Evolutionary conservation across 2,888 invertebrate species (phyloP), one percentile per base, ranked within the genome.

Genomic region (Strigamia maritima): DNA sequence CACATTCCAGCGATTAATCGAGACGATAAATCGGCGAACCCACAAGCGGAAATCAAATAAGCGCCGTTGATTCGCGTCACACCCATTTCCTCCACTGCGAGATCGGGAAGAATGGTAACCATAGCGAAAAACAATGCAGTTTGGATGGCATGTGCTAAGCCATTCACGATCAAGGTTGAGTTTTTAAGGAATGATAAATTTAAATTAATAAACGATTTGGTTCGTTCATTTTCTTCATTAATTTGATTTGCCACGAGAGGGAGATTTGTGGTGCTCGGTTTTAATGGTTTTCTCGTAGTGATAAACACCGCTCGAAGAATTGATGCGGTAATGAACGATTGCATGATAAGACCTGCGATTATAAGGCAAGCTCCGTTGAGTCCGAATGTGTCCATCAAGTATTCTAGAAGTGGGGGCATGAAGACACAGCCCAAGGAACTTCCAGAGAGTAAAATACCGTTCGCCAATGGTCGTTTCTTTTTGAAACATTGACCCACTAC

Each of bases 401-500:
- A 28, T 28, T 77, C 77, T 14, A 77, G 28, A 1, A 77, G 35
- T 7, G 77, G 77, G 6, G 77, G 60, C 16, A 77, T 26, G 49
- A 22, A 54, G 4, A 77, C 19, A 6, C 49, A 12, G 16, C 77
- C 77, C 12, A 77, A 8, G 12, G 60, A 12, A 12, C 60, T 14
- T 26, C 60, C 77, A 60, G 60, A 8, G 26, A 77, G 60, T 2
- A 77, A 49, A 60, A 77, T 26, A 1, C 77, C 77, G 7, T 26
- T 77, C 8, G 54, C 77, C 10, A 77, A 10, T 49, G 77, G 26
- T 24, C 77, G 77, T 24, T 54, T 44, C 16, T 54, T 54, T 35
- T 60, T 77, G 60, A 77, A 77, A 28, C 35, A 77, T 54, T 54
- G 54, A 22, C 77, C 60, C 24, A 77, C 77, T 8, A 26, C n/a